Percentiles rank a stretch among this genome's conserved stretches.
Evolutionary conservation across 92 coral and sea anemone species (phyloP).

Genomic region (Hydrozoanthus gracilis): DNA sequence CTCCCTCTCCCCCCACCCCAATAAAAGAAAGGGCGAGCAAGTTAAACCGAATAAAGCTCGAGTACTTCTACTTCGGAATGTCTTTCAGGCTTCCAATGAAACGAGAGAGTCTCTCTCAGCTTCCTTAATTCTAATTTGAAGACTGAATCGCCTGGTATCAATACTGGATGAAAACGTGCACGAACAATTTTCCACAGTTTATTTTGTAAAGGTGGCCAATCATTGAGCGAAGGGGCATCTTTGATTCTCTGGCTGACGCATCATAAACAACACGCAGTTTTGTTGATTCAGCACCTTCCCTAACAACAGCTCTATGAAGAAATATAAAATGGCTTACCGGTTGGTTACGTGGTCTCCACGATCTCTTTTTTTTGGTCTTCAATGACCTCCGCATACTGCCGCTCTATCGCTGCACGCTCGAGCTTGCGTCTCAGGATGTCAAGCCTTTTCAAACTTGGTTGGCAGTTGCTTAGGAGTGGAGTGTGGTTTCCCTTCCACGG

Average conservation of each 20-base stretch:
- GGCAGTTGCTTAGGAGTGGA: not conserved
- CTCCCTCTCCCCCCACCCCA: no score
- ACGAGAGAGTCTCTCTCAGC: not conserved
- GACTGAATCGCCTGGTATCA: not conserved
- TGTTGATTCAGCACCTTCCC: not conserved
- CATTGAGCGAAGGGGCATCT: not conserved
- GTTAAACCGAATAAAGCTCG: not conserved
- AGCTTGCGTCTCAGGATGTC: not conserved
- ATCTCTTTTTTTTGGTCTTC: not conserved
- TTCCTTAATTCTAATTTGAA: not conserved
- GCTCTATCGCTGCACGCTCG: not conserved
- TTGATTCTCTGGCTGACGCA: not conserved
- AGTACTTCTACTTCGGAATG: not conserved
- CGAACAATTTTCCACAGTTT: not conserved
- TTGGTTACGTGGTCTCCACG: not conserved
- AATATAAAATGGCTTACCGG: not conserved
- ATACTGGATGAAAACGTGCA: not conserved
- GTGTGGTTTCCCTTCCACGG: conserved; percentile 18
- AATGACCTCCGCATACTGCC: not conserved
- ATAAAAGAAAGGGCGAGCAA: not conserved
- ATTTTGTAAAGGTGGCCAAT: not conserved
- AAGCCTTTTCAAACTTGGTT: not conserved
- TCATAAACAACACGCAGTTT: not conserved
- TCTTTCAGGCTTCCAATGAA: not conserved
- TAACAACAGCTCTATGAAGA: not conserved